Conservation (phyloP, 2,888 invertebrate species). For the Drosophila neutralis region DNA sequence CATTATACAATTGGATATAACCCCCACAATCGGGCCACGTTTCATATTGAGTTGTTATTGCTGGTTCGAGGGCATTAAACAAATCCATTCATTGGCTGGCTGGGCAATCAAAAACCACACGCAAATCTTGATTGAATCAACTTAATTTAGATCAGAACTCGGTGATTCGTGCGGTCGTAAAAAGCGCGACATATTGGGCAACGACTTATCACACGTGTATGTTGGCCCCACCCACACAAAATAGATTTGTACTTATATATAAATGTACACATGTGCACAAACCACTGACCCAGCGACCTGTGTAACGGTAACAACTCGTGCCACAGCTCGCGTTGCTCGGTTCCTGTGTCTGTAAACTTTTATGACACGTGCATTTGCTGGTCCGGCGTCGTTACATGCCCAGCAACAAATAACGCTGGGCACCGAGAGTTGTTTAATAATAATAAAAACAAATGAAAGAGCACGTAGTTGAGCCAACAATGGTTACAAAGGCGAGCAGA, state of each 20-base stretch:
- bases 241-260: not conserved
- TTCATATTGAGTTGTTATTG: conserved; percentile 71
- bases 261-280: conserved; percentile 19
- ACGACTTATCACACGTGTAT: conserved; percentile 76
- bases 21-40: conserved; percentile 68
- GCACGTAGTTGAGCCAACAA: conserved; percentile 74
- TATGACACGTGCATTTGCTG: conserved; percentile 71
- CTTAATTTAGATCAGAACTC: conserved; percentile 76
- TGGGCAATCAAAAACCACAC: conserved; percentile 46
- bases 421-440: conserved; percentile 77
- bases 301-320: conserved; percentile 61
- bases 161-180: conserved; percentile 78
- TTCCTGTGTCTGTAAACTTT: conserved; percentile 74
- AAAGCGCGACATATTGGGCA: conserved; percentile 77
- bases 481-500: conserved; percentile 40
- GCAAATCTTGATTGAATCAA: conserved; percentile 79
- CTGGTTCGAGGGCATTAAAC: conserved; percentile 65
- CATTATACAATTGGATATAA: conserved; percentile 55
- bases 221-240: conserved; percentile 23
- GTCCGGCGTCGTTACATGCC: conserved; percentile 41
- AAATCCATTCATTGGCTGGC: conserved; percentile 65
- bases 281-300: conserved; percentile 60
- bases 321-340: conserved; percentile 27
- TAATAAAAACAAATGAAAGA: conserved; percentile 80
- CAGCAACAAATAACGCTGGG: conserved; percentile 65